Conservation (phyloP, 30 jellyfish, hydroid and myxozoan species). For the Cassiopea andromeda region DNA sequence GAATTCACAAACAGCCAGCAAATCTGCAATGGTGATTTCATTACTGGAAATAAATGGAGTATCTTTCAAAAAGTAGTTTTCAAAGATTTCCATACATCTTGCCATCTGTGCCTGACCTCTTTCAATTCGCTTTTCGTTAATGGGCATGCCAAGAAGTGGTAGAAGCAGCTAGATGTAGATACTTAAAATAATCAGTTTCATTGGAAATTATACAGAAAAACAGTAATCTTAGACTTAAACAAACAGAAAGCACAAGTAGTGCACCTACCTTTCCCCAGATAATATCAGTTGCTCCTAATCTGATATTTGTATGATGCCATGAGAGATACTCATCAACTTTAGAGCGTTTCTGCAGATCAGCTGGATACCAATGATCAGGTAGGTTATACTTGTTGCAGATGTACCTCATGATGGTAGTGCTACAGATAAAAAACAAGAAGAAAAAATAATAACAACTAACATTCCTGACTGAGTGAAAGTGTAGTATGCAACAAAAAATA, state of each 20-base stretch:
- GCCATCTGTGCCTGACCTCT: slow-evolving; percentile 39
- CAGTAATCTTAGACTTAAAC: too few relatives aligned
- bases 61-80: slow-evolving; percentile 65
- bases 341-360: slow-evolving; percentile 67
- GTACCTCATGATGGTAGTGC: slow-evolving; percentile 89
- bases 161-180: slow-evolving; percentile 55
- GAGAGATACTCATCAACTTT: slow-evolving; percentile 88
- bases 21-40: slow-evolving; percentile 87
- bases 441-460: too few relatives aligned
- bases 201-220: too few relatives aligned
- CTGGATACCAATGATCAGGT: slow-evolving; percentile 96
- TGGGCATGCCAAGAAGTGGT: slow-evolving; percentile 92
- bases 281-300: slow-evolving; percentile 68
- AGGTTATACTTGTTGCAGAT: slow-evolving; percentile 57
- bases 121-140: slow-evolving; percentile 37
- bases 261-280: slow-evolving; percentile 72
- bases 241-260: background rate
- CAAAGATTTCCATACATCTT: slow-evolving; percentile 55
- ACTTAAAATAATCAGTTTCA: too few relatives aligned
- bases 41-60: slow-evolving; percentile 79
- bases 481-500: too few relatives aligned
- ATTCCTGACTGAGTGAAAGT: too few relatives aligned
- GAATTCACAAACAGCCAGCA: slow-evolving; percentile 83
- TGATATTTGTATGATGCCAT: slow-evolving; percentile 90
- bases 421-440: background rate